Conservation (phyloP, 92 coral and sea anemone species). For the Paramuricea clavata region DNA sequence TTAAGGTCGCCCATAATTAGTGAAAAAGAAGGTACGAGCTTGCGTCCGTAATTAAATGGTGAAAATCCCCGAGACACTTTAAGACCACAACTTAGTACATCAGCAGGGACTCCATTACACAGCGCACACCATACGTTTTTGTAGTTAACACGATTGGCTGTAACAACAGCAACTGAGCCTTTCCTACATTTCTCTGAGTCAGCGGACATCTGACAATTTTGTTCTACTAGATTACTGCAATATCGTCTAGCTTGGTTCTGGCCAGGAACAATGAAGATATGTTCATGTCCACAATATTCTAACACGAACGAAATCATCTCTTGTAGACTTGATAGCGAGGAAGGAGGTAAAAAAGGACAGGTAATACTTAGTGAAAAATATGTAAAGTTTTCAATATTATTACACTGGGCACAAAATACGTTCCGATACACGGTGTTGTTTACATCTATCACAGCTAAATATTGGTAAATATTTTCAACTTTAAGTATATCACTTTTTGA, state of each 20-base stretch:
- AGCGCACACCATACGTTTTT: constrained; percentile 24
- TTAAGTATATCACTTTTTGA: not conserved
- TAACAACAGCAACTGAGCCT: constrained; percentile 17
- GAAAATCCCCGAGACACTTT: not conserved
- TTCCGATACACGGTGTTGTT: constrained; percentile 24
- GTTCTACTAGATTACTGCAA: not conserved
- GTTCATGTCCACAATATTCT: not conserved
- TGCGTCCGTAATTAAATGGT: not conserved
- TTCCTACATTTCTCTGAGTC: not conserved
- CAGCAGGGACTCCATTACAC: not conserved
- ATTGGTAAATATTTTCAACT: not conserved
- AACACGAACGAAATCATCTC: not conserved
- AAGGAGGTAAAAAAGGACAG: constrained; percentile 2
- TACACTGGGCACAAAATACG: constrained; percentile 25
- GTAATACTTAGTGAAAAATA: constrained; percentile 17
- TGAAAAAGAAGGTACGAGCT: constrained; percentile 10
- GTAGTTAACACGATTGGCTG: not conserved
- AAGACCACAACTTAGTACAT: not conserved
- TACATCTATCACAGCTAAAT: constrained; percentile 5
- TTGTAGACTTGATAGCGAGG: constrained; percentile 3
- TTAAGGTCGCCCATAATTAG: not conserved
- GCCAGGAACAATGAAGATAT: not conserved
- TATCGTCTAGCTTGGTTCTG: constrained; percentile 31
- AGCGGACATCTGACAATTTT: not conserved
- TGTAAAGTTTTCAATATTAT: not conserved